These are phyloP conservation scores for Mesocentrotus franciscanus DNA, from an alignment of 53 echinoderm and acorn worm species.

Conservation along the genomic window DNA sequence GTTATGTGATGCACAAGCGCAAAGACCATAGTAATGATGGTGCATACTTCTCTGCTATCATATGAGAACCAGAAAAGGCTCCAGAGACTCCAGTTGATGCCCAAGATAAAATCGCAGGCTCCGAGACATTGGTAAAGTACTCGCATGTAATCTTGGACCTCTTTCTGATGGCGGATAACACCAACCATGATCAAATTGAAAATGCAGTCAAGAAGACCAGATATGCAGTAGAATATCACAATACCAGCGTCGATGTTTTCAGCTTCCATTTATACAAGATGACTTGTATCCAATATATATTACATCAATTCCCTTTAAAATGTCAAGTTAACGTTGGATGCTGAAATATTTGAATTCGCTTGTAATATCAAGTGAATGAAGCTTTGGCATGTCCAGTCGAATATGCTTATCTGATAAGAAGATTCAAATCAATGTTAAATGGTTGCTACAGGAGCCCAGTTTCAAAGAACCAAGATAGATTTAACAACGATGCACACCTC, in stretches of 20 bases:
- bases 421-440: too few relatives aligned
- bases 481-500: too few relatives aligned
- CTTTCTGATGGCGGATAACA: neutral
- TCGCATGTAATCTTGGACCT: constrained; percentile 1
- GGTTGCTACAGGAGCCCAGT: too few relatives aligned
- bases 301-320: neutral
- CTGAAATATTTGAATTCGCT: too few relatives aligned
- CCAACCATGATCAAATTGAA: neutral
- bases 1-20: neutral
- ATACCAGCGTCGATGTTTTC: neutral
- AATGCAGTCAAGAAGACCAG: neutral
- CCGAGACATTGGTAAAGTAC: neutral
- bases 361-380: too few relatives aligned
- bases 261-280: neutral
- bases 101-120: neutral
- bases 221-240: neutral
- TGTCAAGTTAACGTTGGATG: neutral
- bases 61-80: neutral
- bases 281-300: neutral
- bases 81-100: constrained; percentile 6
- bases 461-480: too few relatives aligned
- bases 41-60: neutral
- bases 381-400: too few relatives aligned
- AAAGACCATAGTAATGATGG: neutral
- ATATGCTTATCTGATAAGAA: too few relatives aligned